These are phyloP conservation scores for Thereva nobilitata DNA, from an alignment of 2,888 invertebrate genomes.

Conservation along the genomic window DNA sequence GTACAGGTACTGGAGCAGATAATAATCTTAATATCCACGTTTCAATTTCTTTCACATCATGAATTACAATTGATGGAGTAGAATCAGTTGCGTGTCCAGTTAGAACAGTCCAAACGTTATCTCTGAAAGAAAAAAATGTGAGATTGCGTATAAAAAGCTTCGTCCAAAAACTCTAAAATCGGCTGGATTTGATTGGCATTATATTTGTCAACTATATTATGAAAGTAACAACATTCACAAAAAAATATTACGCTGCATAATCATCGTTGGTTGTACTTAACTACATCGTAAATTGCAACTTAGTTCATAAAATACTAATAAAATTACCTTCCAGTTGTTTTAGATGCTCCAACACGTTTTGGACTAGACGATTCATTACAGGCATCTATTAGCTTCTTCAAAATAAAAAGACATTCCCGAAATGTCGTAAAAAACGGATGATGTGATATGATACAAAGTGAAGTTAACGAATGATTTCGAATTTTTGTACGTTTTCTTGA, in stretches of 20 bases:
- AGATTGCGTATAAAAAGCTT: slow-evolving; percentile 24
- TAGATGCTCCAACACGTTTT: slow-evolving; percentile 85
- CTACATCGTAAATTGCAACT: too few relatives aligned
- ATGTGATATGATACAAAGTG: slow-evolving; percentile 96
- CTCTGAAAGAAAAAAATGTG: slow-evolving; percentile 62
- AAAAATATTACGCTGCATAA: too few relatives aligned
- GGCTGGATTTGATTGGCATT: too few relatives aligned
- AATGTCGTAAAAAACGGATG: slow-evolving; percentile 99
- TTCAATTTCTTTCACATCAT: slow-evolving; percentile 97
- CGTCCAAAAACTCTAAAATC: too few relatives aligned
- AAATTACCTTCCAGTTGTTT: slow-evolving; percentile 77
- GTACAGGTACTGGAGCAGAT: slow-evolving; percentile 97
- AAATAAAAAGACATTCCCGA: slow-evolving; percentile 93
- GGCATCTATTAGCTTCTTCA: slow-evolving; percentile 95
- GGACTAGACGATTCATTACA: slow-evolving; percentile 94
- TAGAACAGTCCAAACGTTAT: slow-evolving; percentile 95
- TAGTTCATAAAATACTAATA: background rate
- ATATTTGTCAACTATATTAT: too few relatives aligned
- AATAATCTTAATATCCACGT: slow-evolving; percentile 96
- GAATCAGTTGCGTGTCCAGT: slow-evolving; percentile 81
- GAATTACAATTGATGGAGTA: slow-evolving; percentile 85
- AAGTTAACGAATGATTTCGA: slow-evolving; percentile 92
- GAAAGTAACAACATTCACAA: too few relatives aligned
- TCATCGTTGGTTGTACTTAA: too few relatives aligned
- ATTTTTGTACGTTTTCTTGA: slow-evolving; percentile 79